Base-by-base conservation (phyloP, 2,888 invertebrate genomes). In the Chymomyza amoena region DNA sequence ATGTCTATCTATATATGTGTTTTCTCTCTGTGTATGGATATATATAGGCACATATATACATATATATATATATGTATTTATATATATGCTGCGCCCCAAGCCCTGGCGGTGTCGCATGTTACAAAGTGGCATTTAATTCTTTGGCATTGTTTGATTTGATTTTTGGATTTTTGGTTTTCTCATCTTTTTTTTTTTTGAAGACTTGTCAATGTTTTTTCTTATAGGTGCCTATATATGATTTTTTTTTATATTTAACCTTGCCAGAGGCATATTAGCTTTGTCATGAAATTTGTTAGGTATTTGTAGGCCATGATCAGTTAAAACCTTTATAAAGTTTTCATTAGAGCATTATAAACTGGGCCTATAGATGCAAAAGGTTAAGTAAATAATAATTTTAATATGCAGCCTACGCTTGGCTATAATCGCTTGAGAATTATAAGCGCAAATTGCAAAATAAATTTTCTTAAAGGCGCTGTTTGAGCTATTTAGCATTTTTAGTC, bases 81-180 rank as follows among this genome's bases (percentile, higher is more conserved):
- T 51, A 6, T 16, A 13, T 20, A 16, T 54, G 57, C 57, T 20
- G 57, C 57, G 20, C 25, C 57, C 25, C 28, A 20, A 57, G 57
- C 57, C 15, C 13, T 20, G 59, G 13, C 18, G 25, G 28, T 59
- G 25, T 59, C 28, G 59, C 18, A 20, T 54, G 20, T 59, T 59
- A 59, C 85, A 45, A 83, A 81, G 81, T 81, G 75, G 83, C 84
- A 85, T 81, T 75, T 81, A 85, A 85, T 81, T 85, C 76, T 81
- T 67, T 69, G 16, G 25, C 61, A 69, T 70, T 71, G 63, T 32
- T 59, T 59, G 59, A 59, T 59, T 59, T 25, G 59, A 32, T 59
- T 59, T 59, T 59, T 59, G 6, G 25, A 28, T 28, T 7, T 32
- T 32, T 32, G 6, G 6, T 25, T 61, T 39, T 61, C 20, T 45